Conservation (phyloP, 2,797 vertebrate genomes). For the Hyperoplus lanceolatus region DNA sequence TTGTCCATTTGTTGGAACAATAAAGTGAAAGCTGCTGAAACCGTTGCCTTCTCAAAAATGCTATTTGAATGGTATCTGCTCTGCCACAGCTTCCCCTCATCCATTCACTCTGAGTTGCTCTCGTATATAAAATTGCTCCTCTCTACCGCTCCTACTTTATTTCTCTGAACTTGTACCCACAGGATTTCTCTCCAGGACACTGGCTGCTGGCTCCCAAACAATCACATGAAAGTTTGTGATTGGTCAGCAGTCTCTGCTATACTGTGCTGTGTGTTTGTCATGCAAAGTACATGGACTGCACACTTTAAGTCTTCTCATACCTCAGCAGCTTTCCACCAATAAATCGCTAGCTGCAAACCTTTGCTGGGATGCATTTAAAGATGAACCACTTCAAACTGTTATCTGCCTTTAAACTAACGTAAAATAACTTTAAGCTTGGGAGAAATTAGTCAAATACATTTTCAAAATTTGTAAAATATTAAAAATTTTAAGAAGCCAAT, state of each 20-base stretch:
- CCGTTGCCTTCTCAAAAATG: conserved; percentile 54
- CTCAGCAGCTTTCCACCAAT: conserved; percentile 58
- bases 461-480: conserved; percentile 13
- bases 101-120: conserved; percentile 66
- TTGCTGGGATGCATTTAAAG: conserved; percentile 33
- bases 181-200: conserved; percentile 60
- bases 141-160: conserved; percentile 47
- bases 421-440: not conserved
- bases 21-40: conserved; percentile 73
- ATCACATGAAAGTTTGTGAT: conserved; percentile 71
- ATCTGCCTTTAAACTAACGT: conserved; percentile 13
- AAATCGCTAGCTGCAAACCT: conserved; percentile 30
- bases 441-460: not conserved
- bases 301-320: conserved; percentile 56
- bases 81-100: conserved; percentile 59
- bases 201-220: conserved; percentile 68
- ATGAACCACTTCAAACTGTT: conserved; percentile 6
- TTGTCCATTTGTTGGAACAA: conserved; percentile 66
- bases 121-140: conserved; percentile 60
- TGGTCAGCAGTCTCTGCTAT: conserved; percentile 69
- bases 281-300: conserved; percentile 58
- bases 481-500: not conserved
- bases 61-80: conserved; percentile 72
- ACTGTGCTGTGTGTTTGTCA: conserved; percentile 57
- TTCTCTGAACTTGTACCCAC: conserved; percentile 56